Evolutionary conservation across 2,113 vertebrate genomes (phyloP), one percentile per base, ranked within the genome.

Genomic region (Delphinapterus leucas): DNA sequence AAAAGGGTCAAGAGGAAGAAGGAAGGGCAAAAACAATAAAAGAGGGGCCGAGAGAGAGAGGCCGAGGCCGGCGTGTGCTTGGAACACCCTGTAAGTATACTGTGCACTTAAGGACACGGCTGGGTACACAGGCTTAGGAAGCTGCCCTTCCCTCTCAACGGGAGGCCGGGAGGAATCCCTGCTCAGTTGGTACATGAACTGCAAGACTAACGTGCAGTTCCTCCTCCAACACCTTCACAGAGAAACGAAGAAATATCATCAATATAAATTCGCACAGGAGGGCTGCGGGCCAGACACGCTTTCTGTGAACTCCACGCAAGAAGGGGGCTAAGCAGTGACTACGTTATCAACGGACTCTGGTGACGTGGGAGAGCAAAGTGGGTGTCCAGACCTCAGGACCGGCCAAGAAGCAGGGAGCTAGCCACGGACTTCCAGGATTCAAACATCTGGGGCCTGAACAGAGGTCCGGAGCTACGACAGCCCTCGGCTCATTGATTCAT

Each of bases 11-110:
- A 17, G 36, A 91, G 67, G 92, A 68, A 88, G 44, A 70, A 73
- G 28, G 6, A 21, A 41, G 1, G 20, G 31, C 36, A 53, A 26
- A 38, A 6, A 2, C 55, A 74, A 44, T 13, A 90, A 58, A 47
- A 68, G 73, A 58, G 10, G 7, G 6, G 58, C 14, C 33, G 36
- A 2, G 68, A 92, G 6, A 33, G 31, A 79, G n/a, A 55, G 58
- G 36, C 3, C 76, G 38, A 53, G 73, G 38, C 26, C 77, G 38
- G 6, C 0, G 0, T 3, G 21, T 23, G 26, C 3, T 1, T 2
- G 10, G 74, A 44, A 41, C 8, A 33, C 0, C n/a, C 38, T 18
- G 28, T 60, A 73, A n/a, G 38, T 15, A 8, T 9, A 41, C 47
- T 0, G 44, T 20, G 33, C 38, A 44, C 33, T 28, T 26, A 68